phyloP scores from a whole-genome alignment of 2,888 invertebrate species.

The Cancer borealis region DNA sequence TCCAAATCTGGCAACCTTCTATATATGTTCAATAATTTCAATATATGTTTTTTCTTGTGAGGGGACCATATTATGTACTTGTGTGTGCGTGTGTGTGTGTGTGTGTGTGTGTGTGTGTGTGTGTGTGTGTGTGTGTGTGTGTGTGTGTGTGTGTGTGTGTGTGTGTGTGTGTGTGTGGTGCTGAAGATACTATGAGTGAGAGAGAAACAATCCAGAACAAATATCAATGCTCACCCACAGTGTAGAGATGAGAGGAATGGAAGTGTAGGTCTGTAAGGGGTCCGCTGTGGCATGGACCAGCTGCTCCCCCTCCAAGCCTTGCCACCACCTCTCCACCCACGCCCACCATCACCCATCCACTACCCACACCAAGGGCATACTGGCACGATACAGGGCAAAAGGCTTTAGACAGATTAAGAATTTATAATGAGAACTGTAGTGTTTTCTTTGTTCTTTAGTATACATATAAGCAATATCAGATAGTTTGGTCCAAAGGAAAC shows the following conservation, averaged over 20 bases:
- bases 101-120: too few relatives aligned
- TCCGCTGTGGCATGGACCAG: slow-evolving; percentile 34
- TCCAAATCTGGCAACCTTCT: too few relatives aligned
- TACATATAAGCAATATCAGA: neutral
- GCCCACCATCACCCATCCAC: slow-evolving; percentile 56
- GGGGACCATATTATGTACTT: too few relatives aligned
- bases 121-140: slow-evolving; percentile 3
- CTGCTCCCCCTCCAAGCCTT: slow-evolving; percentile 36
- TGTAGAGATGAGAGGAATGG: slow-evolving; percentile 35
- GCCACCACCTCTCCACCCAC: slow-evolving; percentile 47
- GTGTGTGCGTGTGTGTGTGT: neutral
- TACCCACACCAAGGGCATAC: slow-evolving; percentile 38
- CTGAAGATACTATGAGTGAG: neutral
- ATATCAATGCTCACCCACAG: slow-evolving; percentile 10
- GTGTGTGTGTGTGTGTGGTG: too few relatives aligned
- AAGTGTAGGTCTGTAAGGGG: slow-evolving; percentile 42
- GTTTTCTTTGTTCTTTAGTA: neutral
- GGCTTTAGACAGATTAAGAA: neutral
- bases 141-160: neutral
- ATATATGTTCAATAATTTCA: too few relatives aligned
- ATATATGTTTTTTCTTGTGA: too few relatives aligned
- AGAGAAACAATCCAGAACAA: neutral
- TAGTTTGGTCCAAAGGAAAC: neutral
- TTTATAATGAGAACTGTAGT: neutral
- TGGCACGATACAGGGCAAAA: neutral